Evolutionary conservation across 2,797 vertebrate species (phyloP).

Genomic region (Gymnoscopelus braueri): DNA sequence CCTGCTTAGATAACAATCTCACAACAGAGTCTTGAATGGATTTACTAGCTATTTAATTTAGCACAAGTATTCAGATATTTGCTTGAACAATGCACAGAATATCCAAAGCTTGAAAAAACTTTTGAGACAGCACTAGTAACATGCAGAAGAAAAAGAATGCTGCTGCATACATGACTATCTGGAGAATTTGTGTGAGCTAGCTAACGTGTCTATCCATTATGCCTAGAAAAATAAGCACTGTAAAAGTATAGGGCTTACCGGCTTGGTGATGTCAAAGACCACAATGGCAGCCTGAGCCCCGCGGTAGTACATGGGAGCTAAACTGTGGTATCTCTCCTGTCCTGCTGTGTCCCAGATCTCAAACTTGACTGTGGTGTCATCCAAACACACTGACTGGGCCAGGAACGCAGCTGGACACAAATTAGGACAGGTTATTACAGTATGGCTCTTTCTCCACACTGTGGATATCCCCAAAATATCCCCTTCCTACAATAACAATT

Average conservation of each 20-base stretch:
- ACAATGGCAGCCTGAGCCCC: conserved; percentile 89
- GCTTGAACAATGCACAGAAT: no score
- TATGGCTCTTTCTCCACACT: neutral
- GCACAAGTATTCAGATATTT: no score
- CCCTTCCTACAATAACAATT: neutral
- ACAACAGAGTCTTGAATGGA: no score
- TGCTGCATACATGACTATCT: no score
- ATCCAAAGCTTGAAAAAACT: no score
- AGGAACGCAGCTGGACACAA: conserved; percentile 82
- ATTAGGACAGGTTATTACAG: conserved; percentile 5
- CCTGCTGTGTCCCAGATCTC: conserved; percentile 91
- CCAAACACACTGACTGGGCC: conserved; percentile 88
- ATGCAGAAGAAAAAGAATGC: no score
- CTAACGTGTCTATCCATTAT: neutral
- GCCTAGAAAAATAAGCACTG: neutral
- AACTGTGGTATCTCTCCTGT: conserved; percentile 88
- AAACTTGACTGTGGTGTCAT: conserved; percentile 89
- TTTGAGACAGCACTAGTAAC: no score
- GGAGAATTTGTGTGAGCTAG: neutral
- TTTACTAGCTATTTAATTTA: no score
- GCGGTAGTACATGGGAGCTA: conserved; percentile 90
- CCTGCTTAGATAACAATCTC: no score
- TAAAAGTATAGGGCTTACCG: conserved; percentile 61
- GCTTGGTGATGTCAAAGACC: conserved; percentile 89
- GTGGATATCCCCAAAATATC: neutral